Conservation (phyloP, 2,113 vertebrate species). For the Oophaga pumilio region DNA sequence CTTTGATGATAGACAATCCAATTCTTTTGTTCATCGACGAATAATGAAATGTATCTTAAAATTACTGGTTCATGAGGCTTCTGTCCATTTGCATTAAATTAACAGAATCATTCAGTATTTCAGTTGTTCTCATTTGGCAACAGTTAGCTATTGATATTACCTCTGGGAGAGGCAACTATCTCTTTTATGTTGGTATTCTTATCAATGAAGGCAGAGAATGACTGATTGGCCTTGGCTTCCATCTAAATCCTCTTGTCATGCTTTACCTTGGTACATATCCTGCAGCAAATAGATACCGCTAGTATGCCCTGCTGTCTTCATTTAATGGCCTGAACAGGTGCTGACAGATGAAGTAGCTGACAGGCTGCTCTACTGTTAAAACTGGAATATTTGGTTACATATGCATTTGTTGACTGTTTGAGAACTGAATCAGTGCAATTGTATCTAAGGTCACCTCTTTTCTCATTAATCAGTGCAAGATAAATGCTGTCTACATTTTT, state of each 20-base stretch:
- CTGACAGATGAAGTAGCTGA: constrained; percentile 82
- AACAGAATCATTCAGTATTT: constrained; percentile 62
- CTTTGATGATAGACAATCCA: constrained; percentile 21
- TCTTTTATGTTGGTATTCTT: constrained; percentile 76
- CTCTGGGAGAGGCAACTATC: constrained; percentile 75
- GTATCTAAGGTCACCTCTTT: constrained; percentile 64
- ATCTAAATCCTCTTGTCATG: constrained; percentile 73
- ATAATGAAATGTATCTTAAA: constrained; percentile 32
- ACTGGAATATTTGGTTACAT: constrained; percentile 79
- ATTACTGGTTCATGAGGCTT: constrained; percentile 28
- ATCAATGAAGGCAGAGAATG: constrained; percentile 77
- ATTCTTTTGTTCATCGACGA: constrained; percentile 41
- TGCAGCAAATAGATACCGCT: constrained; percentile 80
- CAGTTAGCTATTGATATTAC: constrained; percentile 76
- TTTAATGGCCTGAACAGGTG: constrained; percentile 82
- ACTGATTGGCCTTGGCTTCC: constrained; percentile 79
- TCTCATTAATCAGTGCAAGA: constrained; percentile 64
- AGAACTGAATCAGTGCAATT: constrained; percentile 64
- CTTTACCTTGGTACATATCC: constrained; percentile 73
- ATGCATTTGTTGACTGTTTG: constrained; percentile 66
- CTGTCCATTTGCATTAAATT: constrained; percentile 63
- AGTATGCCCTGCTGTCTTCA: constrained; percentile 75
- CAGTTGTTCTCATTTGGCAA: constrained; percentile 66
- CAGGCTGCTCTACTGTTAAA: constrained; percentile 77
- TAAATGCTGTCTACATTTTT: constrained; percentile 60